Conservation (phyloP, 1,140 invertebrate genomes). For the Radopholus similis region DNA sequence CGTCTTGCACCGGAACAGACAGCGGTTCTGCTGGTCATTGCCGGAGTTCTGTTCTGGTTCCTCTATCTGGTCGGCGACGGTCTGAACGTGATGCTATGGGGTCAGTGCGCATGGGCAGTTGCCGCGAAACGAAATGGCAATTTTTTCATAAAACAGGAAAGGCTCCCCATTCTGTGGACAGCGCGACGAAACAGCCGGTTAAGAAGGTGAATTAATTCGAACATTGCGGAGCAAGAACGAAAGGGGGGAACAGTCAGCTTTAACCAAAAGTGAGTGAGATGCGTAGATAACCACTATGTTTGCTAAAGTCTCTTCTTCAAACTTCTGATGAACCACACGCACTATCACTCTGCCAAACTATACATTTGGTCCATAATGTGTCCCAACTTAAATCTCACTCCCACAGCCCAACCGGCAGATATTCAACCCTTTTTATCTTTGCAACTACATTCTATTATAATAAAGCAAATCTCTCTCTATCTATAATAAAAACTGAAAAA, state of each 20-base stretch:
- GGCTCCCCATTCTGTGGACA: conserved; percentile 16
- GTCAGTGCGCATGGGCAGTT: conserved; percentile 9
- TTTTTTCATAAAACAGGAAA: conserved; percentile 22
- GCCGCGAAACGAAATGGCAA: neutral
- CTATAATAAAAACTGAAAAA: no score
- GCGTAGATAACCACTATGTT: no score
- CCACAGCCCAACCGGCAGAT: no score
- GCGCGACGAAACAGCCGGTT: neutral
- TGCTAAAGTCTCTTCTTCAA: no score
- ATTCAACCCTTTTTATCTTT: no score
- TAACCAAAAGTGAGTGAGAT: no score
- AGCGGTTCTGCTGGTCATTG: conserved; percentile 10
- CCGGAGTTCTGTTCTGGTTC: conserved; percentile 44
- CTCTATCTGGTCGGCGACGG: conserved; percentile 43
- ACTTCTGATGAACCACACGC: no score
- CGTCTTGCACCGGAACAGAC: conserved; percentile 25
- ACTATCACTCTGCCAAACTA: no score
- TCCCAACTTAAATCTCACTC: no score
- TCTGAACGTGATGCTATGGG: conserved; percentile 39
- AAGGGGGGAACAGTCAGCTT: neutral
- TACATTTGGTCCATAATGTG: no score
- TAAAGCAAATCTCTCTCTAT: no score
- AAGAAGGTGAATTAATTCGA: neutral
- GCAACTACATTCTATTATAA: no score
- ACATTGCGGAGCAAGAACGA: neutral